Conservation (phyloP, 2,113 vertebrate species). For the Conger conger region DNA sequence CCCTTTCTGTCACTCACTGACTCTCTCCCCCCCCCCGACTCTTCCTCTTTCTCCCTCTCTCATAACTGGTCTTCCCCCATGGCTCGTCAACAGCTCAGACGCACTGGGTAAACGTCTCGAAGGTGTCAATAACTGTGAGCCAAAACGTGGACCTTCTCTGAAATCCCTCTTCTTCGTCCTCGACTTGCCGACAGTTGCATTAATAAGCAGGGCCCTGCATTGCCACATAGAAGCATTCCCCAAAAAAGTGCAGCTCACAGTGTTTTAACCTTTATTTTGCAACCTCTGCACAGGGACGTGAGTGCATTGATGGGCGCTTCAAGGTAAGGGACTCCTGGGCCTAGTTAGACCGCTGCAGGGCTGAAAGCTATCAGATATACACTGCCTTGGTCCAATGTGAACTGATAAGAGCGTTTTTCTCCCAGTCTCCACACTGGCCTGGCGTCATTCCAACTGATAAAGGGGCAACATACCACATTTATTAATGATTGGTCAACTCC, state of each 20-base stretch:
- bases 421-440: conserved; percentile 36
- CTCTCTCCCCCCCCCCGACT: no score
- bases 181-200: no score
- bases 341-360: not conserved
- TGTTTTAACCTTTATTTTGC: not conserved
- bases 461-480: conserved; percentile 45
- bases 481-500: conserved; percentile 56
- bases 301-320: not conserved
- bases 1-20: no score
- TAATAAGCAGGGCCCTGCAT: not conserved
- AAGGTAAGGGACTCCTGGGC: not conserved
- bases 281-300: not conserved
- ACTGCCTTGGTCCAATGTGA: conserved; percentile 26
- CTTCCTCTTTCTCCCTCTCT: no score
- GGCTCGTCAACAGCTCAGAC: not conserved
- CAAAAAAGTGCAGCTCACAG: not conserved
- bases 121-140: not conserved
- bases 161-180: not conserved
- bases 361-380: conserved; percentile 33
- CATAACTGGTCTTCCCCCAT: no score
- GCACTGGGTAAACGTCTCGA: not conserved
- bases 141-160: not conserved
- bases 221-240: not conserved
- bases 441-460: conserved; percentile 51
- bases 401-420: conserved; percentile 40